phyloP scores from a whole-genome alignment of 2,797 vertebrate species.

The Trichosurus vulpecula region DNA sequence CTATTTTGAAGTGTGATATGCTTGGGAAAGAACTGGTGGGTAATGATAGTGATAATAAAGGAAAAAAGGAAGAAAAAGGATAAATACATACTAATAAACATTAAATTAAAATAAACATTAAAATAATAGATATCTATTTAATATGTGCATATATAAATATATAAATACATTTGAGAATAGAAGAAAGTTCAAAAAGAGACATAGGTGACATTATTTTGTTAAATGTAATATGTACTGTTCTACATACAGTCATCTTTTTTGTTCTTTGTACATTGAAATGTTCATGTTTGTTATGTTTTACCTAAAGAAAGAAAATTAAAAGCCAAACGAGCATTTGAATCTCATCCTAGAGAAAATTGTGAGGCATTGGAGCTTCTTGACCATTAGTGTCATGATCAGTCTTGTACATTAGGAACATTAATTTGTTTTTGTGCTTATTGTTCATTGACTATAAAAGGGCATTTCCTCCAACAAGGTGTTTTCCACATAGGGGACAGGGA shows the following conservation, averaged over 20 bases:
- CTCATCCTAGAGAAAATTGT: not conserved
- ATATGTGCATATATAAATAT: not conserved
- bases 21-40: not conserved
- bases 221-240: not conserved
- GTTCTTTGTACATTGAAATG: not conserved
- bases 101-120: not conserved
- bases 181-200: not conserved
- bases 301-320: not conserved
- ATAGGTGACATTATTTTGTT: not conserved
- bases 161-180: not conserved
- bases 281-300: not conserved
- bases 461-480: not conserved
- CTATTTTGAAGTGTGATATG: not conserved
- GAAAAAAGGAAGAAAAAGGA: not conserved
- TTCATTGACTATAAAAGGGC: not conserved
- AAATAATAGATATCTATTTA: not conserved
- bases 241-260: not conserved
- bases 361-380: not conserved
- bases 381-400: not conserved
- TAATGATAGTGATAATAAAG: not conserved
- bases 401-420: not conserved
- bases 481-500: not conserved
- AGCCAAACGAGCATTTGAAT: not conserved
- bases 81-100: not conserved
- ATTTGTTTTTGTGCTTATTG: not conserved